A percentile compares a stretch with the other conserved stretches of the same genome.
These are phyloP conservation scores for Siphamia tubifer DNA, from an alignment of 2,113 vertebrate species.

Conservation along the genomic window DNA sequence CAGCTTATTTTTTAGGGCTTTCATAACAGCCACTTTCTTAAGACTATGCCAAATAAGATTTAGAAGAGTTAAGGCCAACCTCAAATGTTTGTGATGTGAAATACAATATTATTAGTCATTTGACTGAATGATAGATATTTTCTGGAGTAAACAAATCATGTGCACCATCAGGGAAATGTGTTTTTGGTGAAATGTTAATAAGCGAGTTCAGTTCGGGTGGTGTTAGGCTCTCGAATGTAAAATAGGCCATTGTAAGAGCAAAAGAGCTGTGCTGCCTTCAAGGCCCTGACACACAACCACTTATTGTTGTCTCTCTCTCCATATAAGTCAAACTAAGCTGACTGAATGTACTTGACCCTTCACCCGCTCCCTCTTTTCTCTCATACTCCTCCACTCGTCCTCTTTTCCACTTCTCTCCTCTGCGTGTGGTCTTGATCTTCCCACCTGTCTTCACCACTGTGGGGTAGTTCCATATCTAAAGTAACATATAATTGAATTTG, in stretches of 20 bases:
- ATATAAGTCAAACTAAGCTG: constrained; percentile 71
- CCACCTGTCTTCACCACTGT: constrained; percentile 34
- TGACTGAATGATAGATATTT: not conserved
- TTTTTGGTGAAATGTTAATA: not conserved
- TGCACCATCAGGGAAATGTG: constrained; percentile 11
- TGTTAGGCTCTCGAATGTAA: constrained; percentile 14
- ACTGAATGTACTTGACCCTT: constrained; percentile 72
- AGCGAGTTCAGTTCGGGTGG: not conserved
- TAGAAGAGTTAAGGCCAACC: not conserved
- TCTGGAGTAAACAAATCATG: not conserved
- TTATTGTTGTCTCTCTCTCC: constrained; percentile 60
- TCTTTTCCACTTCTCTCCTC: constrained; percentile 27
- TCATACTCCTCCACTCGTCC: constrained; percentile 50
- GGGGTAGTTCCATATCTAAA: constrained; percentile 12
- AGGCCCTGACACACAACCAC: constrained; percentile 50
- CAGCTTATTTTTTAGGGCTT: constrained; percentile 35
- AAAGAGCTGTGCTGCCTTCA: constrained; percentile 36
- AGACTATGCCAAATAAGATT: constrained; percentile 11
- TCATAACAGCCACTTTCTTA: constrained; percentile 24
- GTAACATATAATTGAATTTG: constrained; percentile 27
- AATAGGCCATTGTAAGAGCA: constrained; percentile 26
- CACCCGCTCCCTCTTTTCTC: constrained; percentile 64
- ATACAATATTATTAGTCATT: constrained; percentile 5
- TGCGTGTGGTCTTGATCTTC: constrained; percentile 54
- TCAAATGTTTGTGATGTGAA: constrained; percentile 35